Conservation (phyloP, 2,797 vertebrate genomes). For the Pempheris klunzingeri region DNA sequence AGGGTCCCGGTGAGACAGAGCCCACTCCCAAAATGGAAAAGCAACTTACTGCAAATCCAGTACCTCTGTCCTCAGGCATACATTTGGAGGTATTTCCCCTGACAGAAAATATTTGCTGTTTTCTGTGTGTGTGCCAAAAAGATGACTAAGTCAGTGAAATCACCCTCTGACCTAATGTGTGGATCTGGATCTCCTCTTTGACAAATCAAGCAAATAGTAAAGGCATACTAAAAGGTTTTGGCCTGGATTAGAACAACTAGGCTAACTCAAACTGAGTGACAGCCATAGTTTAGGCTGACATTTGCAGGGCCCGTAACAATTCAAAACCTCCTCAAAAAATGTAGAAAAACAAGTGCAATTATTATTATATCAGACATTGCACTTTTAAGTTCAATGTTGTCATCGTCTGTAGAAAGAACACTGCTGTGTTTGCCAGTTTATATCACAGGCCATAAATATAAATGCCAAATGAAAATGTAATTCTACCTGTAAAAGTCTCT, state of each 20-base stretch:
- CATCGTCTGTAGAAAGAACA: too few species aligned
- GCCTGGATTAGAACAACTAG: neutral
- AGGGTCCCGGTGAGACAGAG: constrained; percentile 48
- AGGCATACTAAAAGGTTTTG: neutral
- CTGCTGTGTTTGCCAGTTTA: neutral
- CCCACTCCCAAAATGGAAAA: constrained; percentile 43
- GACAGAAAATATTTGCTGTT: neutral
- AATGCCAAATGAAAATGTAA: neutral
- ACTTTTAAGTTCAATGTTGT: neutral
- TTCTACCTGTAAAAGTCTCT: neutral
- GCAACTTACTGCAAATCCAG: constrained; percentile 1
- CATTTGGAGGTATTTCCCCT: neutral
- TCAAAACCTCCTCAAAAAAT: constrained; percentile 1
- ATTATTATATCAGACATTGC: neutral
- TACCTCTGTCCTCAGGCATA: neutral
- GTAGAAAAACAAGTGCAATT: neutral
- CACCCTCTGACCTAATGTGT: neutral
- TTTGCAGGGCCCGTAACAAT: neutral
- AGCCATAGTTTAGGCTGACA: neutral
- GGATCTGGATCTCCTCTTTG: constrained; percentile 1
- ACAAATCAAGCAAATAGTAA: constrained; percentile 16
- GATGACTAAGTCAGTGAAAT: neutral
- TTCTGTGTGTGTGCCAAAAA: neutral
- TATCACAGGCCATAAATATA: neutral
- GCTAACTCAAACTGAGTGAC: neutral